Evolutionary conservation across 2,113 vertebrate species (phyloP).

Genomic region (Circaetus cinerascens): DNA sequence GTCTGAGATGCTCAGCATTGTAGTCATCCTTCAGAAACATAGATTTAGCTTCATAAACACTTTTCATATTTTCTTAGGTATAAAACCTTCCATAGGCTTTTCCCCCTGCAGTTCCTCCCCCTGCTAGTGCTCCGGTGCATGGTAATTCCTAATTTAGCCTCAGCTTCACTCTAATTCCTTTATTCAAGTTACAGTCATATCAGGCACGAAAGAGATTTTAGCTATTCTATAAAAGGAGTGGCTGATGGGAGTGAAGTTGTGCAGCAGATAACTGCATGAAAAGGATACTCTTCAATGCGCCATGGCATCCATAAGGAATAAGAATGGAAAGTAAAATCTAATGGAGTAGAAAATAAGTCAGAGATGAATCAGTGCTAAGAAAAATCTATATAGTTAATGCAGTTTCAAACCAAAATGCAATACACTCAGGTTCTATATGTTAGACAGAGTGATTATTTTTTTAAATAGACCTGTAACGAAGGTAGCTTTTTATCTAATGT

Average conservation of each 20-base stretch:
- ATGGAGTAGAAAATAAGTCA: conserved; percentile 36
- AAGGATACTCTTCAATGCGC: neutral
- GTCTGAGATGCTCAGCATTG: neutral
- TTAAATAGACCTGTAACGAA: neutral
- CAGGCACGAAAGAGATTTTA: neutral
- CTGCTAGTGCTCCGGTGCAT: neutral
- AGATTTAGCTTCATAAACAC: neutral
- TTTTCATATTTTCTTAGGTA: neutral
- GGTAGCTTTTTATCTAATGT: neutral
- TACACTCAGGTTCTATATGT: neutral
- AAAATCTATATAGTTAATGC: neutral
- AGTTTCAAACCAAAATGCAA: neutral
- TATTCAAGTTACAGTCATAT: conserved; percentile 12
- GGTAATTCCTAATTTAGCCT: conserved; percentile 30
- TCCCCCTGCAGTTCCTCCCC: neutral
- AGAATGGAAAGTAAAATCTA: conserved; percentile 38
- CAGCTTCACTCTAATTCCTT: conserved; percentile 18
- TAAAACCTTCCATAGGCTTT: neutral
- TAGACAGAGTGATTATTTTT: neutral
- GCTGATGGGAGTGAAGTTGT: neutral
- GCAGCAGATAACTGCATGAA: conserved; percentile 21
- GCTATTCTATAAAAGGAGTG: neutral
- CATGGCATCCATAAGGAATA: conserved; percentile 15
- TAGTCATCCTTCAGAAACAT: neutral
- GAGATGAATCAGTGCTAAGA: conserved; percentile 14